Evolutionary conservation across 2,888 invertebrate genomes (phyloP).

Genomic region (Calameuta pallipes): DNA sequence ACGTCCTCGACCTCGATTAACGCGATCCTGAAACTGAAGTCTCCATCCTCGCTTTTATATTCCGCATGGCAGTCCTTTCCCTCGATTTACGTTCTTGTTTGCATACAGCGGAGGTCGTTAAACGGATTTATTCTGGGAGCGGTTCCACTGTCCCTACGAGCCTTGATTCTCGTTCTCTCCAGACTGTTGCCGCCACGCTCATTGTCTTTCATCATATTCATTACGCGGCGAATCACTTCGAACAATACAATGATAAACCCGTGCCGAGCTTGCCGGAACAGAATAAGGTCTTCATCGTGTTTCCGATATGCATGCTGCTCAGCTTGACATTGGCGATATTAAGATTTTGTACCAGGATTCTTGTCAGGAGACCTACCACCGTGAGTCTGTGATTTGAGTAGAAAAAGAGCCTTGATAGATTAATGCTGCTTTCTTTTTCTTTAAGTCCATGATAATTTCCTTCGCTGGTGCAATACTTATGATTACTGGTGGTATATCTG

Average conservation of each 20-base stretch:
- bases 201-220: slow-evolving; percentile 53
- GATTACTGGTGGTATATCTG: slow-evolving; percentile 46
- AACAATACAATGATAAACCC: slow-evolving; percentile 29
- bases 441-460: slow-evolving; percentile 34
- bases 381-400: slow-evolving; percentile 30
- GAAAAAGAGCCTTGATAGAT: background rate
- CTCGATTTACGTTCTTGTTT: background rate
- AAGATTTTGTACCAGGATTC: slow-evolving; percentile 33
- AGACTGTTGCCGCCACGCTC: slow-evolving; percentile 33
- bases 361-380: slow-evolving; percentile 23
- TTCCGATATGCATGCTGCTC: slow-evolving; percentile 46
- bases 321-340: slow-evolving; percentile 36
- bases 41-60: background rate
- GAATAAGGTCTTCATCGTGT: slow-evolving; percentile 49
- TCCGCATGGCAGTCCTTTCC: background rate
- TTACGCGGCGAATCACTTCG: slow-evolving; percentile 37
- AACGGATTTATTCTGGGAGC: background rate
- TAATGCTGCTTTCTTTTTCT: slow-evolving; percentile 11
- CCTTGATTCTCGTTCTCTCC: background rate
- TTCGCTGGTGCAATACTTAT: slow-evolving; percentile 40
- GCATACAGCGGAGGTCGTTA: background rate
- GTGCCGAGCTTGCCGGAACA: slow-evolving; percentile 52
- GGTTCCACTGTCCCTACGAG: background rate
- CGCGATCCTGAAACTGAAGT: background rate
- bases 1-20: background rate